phyloP scores from a whole-genome alignment of 2,888 invertebrate species.

The Blastobasis lacticolella region DNA sequence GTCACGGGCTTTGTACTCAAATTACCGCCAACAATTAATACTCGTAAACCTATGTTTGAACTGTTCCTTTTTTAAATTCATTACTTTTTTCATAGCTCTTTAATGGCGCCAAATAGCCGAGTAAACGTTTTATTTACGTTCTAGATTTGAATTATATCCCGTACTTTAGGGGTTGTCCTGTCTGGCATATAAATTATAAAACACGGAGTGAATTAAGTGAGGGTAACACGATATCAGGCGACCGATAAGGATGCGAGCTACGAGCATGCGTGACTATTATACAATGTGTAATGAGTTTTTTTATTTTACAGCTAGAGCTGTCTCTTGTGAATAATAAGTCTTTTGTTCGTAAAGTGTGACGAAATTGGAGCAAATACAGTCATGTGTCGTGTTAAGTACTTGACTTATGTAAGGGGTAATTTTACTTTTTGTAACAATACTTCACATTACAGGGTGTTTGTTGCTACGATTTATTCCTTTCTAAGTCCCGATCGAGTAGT shows the following conservation, averaged over 20 bases:
- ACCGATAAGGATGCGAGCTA: constrained; percentile 26
- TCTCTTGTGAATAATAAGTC: neutral
- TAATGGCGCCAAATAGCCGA: constrained; percentile 51
- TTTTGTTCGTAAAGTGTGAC: no score
- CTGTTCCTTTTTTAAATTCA: constrained; percentile 53
- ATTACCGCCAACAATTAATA: constrained; percentile 48
- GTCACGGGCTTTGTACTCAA: constrained; percentile 13
- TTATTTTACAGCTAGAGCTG: neutral
- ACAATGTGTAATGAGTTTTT: neutral
- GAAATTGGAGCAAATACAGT: no score
- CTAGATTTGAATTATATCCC: constrained; percentile 49
- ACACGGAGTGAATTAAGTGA: constrained; percentile 16
- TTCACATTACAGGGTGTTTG: no score
- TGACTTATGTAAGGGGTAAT: no score
- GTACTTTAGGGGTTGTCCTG: constrained; percentile 15
- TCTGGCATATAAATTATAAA: constrained; percentile 17
- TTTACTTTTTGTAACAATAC: no score
- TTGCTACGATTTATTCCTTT: no score
- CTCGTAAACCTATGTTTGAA: constrained; percentile 42
- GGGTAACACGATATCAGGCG: constrained; percentile 25
- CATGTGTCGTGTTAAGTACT: no score
- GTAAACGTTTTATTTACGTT: constrained; percentile 57
- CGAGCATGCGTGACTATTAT: constrained; percentile 17
- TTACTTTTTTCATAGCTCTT: constrained; percentile 55
- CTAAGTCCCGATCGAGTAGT: no score